Conservation (phyloP, 2,113 vertebrate species). For the Muntiacus reevesi region DNA sequence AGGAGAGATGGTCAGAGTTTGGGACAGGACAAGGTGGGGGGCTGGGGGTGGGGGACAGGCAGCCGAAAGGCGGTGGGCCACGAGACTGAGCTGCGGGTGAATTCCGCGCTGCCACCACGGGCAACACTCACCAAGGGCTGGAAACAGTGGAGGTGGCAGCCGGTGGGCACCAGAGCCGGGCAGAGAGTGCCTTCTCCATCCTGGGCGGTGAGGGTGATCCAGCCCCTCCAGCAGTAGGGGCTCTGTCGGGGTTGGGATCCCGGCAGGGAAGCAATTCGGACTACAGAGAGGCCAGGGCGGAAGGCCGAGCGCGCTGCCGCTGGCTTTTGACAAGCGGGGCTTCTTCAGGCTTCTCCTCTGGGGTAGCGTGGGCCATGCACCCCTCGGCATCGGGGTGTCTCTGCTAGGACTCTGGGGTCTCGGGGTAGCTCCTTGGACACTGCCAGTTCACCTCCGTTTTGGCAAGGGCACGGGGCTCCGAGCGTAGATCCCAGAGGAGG, state of each 20-base stretch:
- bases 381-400: rapidly evolving
- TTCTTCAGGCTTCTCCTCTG: not conserved
- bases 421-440: not conserved
- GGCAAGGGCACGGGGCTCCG: not conserved
- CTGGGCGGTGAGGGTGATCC: rapidly evolving
- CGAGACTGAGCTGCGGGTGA: not conserved
- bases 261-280: rapidly evolving
- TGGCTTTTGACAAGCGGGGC: not conserved
- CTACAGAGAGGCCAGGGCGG: not conserved
- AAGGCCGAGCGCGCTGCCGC: not conserved
- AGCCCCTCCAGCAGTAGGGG: not conserved
- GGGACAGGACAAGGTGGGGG: rapidly evolving
- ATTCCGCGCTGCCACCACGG: rapidly evolving
- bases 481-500: not conserved
- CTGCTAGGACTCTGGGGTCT: not conserved
- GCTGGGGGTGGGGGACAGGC: not conserved
- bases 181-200: not conserved
- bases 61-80: rapidly evolving
- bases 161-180: not conserved
- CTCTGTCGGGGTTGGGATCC: not conserved
- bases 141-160: not conserved
- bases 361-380: rapidly evolving
- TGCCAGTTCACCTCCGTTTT: not conserved
- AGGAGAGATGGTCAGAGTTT: not conserved
- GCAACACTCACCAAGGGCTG: not conserved